phyloP scores from a whole-genome alignment of 1,140 invertebrate species.

The Diabrotica virgifera region DNA sequence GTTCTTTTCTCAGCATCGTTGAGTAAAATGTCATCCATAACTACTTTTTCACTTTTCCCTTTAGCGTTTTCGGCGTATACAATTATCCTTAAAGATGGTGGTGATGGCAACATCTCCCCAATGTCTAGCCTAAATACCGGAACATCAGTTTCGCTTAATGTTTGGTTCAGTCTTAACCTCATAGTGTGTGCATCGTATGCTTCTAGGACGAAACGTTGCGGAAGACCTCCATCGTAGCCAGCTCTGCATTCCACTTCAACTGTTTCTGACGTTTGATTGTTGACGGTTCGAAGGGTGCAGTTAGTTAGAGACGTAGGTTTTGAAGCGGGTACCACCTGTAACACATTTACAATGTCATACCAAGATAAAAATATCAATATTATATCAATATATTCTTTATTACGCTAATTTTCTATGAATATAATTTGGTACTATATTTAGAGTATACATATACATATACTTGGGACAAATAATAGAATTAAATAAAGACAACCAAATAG shows the following conservation, averaged over 20 bases:
- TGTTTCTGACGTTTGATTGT: conserved; percentile 66
- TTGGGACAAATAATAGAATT: no score
- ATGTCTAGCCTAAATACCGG: conserved; percentile 68
- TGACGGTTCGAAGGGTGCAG: conserved; percentile 72
- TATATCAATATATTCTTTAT: no score
- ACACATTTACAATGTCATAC: not conserved
- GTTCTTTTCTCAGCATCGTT: conserved; percentile 82
- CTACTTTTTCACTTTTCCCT: conserved; percentile 74
- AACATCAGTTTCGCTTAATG: conserved; percentile 49
- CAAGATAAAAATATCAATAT: no score
- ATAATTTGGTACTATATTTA: no score
- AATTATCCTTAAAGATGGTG: conserved; percentile 66
- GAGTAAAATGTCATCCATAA: conserved; percentile 81
- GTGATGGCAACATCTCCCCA: conserved; percentile 40
- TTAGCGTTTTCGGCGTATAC: conserved; percentile 85
- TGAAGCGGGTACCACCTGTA: conserved; percentile 46
- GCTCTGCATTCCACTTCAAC: conserved; percentile 71
- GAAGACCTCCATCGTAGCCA: conserved; percentile 81
- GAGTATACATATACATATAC: no score
- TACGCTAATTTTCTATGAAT: no score
- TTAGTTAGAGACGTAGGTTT: conserved; percentile 78
- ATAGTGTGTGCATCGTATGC: conserved; percentile 71
- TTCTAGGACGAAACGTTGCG: conserved; percentile 78
- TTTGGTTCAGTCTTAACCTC: conserved; percentile 62
- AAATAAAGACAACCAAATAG: no score